Evolutionary conservation across 2,113 vertebrate species (phyloP), one percentile per base, ranked within the genome.

Genomic region (Mus pahari): DNA sequence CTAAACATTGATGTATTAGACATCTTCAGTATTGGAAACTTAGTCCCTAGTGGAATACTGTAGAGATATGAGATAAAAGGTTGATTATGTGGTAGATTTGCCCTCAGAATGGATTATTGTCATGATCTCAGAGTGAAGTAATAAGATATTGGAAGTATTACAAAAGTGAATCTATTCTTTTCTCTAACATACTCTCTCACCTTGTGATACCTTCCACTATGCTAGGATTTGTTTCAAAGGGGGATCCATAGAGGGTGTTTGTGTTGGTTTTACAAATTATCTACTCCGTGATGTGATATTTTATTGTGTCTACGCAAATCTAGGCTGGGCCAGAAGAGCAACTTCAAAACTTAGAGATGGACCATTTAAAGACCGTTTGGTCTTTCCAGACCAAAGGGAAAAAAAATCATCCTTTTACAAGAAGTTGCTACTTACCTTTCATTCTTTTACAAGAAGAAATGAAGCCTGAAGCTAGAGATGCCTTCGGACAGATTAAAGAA

Each of bases 381-480:
- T 55, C 20, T 95, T 91, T 95, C 48, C 4, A 94, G 42, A 36
- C n/a, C 42, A 92, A 78, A 73, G 45, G 93, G 87, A 14, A 16
- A 64, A 10, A 5, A 33, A 6, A 4, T 68, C 9, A 68, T 68
- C 33, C 64, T 68, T 68, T 68, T 62, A 88, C 62, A 86, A 93
- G 75, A 93, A 81, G 39, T 58, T 96, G 50, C 11, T 93, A 74
- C 86, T 77, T 91, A 53, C 19, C 33, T 89, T 48, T 66, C 28
- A 66, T 66, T 66, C 28, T 66, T 62, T 66, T 62, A 90, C 50
- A 89, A 93, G 89, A 73, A 39, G 42, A 78, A 87, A 60, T 83
- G 16, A 93, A 64, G 55, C 55, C 53, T n/a, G 68, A 89, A 93
- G 71, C n/a, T 83, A 58, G 26, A 86, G 68, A 83, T 83, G 19